Conservation (phyloP, 1,140 invertebrate species). For the Homalodisca vitripennis region DNA sequence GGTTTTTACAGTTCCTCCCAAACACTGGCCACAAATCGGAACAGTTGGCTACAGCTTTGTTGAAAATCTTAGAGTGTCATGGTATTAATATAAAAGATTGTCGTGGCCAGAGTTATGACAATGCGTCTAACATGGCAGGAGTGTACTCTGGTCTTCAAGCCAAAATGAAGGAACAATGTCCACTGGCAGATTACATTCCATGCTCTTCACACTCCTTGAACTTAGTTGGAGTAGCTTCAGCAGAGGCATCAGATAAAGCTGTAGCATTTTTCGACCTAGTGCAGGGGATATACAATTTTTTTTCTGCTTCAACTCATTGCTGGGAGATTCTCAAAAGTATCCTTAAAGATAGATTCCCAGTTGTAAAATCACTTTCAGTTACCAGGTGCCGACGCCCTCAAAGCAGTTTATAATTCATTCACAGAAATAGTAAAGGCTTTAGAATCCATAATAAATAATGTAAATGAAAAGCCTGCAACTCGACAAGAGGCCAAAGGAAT, state of each 20-base stretch:
- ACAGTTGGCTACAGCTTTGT: not conserved
- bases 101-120: slow-evolving; percentile 42
- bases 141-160: slow-evolving; percentile 42
- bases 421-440: not conserved
- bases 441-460: too few species aligned
- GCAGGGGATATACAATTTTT: too few species aligned
- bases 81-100: slow-evolving; percentile 33
- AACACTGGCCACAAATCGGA: not conserved
- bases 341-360: slow-evolving; percentile 13
- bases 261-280: too few species aligned
- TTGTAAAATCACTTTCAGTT: slow-evolving; percentile 22
- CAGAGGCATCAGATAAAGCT: slow-evolving; percentile 34
- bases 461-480: too few species aligned
- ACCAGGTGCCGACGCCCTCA: slow-evolving; percentile 10
- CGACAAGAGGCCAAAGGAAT: too few species aligned
- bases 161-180: slow-evolving; percentile 42
- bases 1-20: not conserved
- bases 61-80: not conserved
- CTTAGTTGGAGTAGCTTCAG: slow-evolving; percentile 41
- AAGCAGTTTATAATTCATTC: slow-evolving; percentile 20
- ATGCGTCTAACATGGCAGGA: slow-evolving; percentile 41
- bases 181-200: slow-evolving; percentile 38
- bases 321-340: slow-evolving; percentile 19
- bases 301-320: slow-evolving; percentile 22
- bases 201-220: slow-evolving; percentile 45